Conservation (phyloP, 2,797 vertebrate species). For the Eleutherodactylus coqui region DNA sequence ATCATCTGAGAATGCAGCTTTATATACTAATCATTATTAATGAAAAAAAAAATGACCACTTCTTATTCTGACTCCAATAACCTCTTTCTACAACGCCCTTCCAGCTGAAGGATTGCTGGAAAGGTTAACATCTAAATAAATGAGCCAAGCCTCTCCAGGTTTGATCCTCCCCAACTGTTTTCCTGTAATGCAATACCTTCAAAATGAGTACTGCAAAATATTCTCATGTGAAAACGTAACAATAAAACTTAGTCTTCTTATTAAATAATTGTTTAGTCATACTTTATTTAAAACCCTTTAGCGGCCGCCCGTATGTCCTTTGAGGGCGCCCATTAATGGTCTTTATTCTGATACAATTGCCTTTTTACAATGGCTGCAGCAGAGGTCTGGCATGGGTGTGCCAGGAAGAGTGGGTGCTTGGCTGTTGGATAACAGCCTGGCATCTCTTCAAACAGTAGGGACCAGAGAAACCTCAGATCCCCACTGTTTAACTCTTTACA, state of each 20-base stretch:
- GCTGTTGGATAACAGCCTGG: no score
- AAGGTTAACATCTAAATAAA: conserved; percentile 61
- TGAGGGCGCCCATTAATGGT: no score
- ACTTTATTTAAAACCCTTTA: no score
- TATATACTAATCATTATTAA: conserved; percentile 61
- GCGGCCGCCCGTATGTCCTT: no score
- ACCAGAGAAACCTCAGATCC: no score
- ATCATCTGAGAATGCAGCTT: conserved; percentile 54
- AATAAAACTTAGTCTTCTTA: background rate
- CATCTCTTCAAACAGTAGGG: no score
- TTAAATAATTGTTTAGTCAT: background rate
- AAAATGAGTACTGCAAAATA: conserved; percentile 44
- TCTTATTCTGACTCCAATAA: conserved; percentile 58
- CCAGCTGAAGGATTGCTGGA: conserved; percentile 59
- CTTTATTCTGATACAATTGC: no score
- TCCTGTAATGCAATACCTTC: conserved; percentile 52
- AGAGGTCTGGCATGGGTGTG: no score
- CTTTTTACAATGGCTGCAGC: no score
- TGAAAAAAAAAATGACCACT: conserved; percentile 62
- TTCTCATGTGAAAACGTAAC: conserved; percentile 12
- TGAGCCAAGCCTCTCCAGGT: conserved; percentile 49
- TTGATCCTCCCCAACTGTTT: conserved; percentile 59
- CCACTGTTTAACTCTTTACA: no score
- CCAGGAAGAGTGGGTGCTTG: no score
- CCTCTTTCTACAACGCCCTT: conserved; percentile 57